A percentile compares a stretch with the other conserved stretches of the same genome.
Evolutionary conservation across 1,140 invertebrate species (phyloP).

Genomic region (Hesperophylax magnus): DNA sequence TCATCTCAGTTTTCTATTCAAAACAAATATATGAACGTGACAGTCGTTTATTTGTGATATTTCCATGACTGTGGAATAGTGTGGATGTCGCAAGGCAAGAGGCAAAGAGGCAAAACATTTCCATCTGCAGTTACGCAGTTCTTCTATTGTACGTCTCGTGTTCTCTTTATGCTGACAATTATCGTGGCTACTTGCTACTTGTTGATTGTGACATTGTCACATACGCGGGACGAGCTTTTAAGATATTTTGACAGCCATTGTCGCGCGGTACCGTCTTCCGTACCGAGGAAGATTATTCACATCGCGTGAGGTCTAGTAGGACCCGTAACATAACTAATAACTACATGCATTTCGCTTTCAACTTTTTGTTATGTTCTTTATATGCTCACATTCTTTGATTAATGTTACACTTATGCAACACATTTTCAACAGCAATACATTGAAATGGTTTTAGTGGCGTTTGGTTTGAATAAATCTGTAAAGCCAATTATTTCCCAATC

Average conservation of each 20-base stretch:
- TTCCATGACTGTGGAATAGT: neutral
- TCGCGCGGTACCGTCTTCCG: neutral
- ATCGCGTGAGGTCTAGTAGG: slow-evolving; percentile 27
- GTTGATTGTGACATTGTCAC: slow-evolving; percentile 34
- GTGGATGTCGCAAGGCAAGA: slow-evolving; percentile 5
- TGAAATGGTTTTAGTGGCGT: no score
- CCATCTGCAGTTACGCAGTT: slow-evolving; percentile 18
- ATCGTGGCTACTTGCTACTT: slow-evolving; percentile 9
- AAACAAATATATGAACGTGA: slow-evolving; percentile 27
- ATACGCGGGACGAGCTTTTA: slow-evolving; percentile 36
- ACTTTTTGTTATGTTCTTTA: no score
- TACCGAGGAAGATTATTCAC: slow-evolving; percentile 5
- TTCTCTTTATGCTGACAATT: slow-evolving; percentile 35
- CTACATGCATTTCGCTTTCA: neutral
- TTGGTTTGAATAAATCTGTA: no score
- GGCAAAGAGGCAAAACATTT: neutral
- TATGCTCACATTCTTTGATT: no score
- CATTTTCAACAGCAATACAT: no score
- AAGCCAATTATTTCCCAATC: no score
- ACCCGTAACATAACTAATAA: neutral
- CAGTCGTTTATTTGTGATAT: slow-evolving; percentile 13
- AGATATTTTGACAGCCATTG: slow-evolving; percentile 33
- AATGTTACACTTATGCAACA: no score
- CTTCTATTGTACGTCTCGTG: slow-evolving; percentile 20
- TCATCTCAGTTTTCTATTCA: slow-evolving; percentile 6